Conservation (phyloP, 2,113 vertebrate genomes). For the Amazona vittata region DNA sequence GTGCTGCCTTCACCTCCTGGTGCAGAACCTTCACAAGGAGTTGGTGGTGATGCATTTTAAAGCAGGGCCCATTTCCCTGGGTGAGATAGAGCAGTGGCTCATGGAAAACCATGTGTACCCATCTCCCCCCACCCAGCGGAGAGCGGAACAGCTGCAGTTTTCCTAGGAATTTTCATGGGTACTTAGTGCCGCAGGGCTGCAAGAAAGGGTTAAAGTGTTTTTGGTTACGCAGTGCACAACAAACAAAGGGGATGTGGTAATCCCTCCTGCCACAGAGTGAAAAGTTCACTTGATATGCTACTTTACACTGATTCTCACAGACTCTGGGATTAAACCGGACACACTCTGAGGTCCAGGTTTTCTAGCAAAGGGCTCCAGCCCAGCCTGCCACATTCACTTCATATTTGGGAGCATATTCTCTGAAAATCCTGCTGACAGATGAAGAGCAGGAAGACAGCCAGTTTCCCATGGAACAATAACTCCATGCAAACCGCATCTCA, state of each 20-base stretch:
- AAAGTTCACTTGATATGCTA: constrained; percentile 69
- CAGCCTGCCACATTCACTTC: constrained; percentile 73
- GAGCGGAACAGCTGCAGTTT: constrained; percentile 59
- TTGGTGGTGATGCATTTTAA: background rate
- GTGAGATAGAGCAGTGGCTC: background rate
- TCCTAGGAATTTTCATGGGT: constrained; percentile 58
- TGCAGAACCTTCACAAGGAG: background rate
- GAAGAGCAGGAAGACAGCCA: constrained; percentile 76
- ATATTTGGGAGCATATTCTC: constrained; percentile 73
- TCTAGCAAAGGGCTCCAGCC: constrained; percentile 55
- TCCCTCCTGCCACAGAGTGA: constrained; percentile 63
- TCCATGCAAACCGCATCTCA: constrained; percentile 55
- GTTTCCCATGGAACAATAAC: constrained; percentile 76
- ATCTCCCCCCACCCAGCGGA: background rate
- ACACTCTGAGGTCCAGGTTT: constrained; percentile 65
- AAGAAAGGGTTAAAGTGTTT: constrained; percentile 69
- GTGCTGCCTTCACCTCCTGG: background rate
- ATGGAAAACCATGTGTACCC: background rate
- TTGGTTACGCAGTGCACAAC: constrained; percentile 20
- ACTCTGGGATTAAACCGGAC: constrained; percentile 62
- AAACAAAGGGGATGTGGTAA: constrained; percentile 65
- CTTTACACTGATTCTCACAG: constrained; percentile 63
- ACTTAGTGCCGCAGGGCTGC: constrained; percentile 27
- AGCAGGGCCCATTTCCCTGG: background rate
- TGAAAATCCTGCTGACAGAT: constrained; percentile 77